Percentiles rank a stretch among this genome's conserved stretches.
Conservation (phyloP, 2,888 invertebrate species). For the Leptogaster cylindrica region DNA sequence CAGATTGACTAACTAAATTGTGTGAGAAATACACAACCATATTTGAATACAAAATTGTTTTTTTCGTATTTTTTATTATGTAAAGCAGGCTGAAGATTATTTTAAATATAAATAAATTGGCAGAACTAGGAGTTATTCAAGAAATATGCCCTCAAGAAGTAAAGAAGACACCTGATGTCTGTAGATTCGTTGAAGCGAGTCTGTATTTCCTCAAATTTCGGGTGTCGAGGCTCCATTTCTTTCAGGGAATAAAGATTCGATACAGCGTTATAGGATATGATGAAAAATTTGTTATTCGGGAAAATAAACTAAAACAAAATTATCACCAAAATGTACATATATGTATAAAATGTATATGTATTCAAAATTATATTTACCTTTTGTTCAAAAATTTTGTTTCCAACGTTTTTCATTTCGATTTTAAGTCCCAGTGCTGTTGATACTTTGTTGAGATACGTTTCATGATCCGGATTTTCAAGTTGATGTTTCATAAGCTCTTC, state of each 20-base stretch:
- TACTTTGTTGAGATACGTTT: too few relatives aligned
- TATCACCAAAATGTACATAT: background rate
- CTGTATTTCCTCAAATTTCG: conserved; percentile 10
- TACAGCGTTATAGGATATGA: background rate
- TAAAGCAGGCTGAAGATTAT: background rate
- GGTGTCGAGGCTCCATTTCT: conserved; percentile 17
- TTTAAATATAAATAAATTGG: background rate
- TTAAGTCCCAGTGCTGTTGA: too few relatives aligned
- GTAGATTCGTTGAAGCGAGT: background rate
- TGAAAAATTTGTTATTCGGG: background rate
- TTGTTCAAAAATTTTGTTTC: background rate
- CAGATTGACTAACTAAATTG: too few relatives aligned
- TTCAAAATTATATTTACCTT: background rate
- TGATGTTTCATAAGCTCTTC: too few relatives aligned
- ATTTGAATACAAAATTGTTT: background rate
- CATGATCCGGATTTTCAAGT: too few relatives aligned
- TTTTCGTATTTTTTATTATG: background rate
- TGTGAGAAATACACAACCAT: background rate
- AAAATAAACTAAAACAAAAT: background rate
- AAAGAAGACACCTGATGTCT: conserved; percentile 28
- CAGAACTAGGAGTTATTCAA: background rate
- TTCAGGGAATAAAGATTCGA: conserved; percentile 8
- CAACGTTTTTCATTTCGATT: background rate
- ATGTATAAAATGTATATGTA: background rate
- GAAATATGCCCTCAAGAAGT: background rate